These are phyloP conservation scores for Crypturellus tataupa DNA, from an alignment of 2,797 vertebrate species.

Conservation along the genomic window DNA sequence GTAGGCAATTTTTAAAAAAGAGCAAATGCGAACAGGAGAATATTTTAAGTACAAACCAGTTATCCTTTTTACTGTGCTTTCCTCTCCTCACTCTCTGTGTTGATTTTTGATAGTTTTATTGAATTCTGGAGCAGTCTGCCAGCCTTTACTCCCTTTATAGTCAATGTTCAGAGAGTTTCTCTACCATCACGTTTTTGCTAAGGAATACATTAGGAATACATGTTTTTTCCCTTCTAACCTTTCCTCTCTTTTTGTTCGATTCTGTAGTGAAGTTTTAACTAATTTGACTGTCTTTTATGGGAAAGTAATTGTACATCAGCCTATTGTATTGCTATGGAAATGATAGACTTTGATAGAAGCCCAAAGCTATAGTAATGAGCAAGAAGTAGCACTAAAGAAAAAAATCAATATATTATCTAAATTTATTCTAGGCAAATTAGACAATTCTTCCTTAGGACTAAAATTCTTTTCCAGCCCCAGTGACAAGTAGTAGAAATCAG, in stretches of 20 bases:
- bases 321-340: neutral
- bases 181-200: neutral
- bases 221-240: neutral
- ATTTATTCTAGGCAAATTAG: neutral
- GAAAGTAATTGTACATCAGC: neutral
- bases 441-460: neutral
- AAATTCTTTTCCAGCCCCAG: neutral
- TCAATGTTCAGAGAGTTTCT: neutral
- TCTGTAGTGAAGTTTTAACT: neutral
- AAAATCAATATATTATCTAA: neutral
- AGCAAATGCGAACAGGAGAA: neutral
- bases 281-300: neutral
- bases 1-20: neutral
- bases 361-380: neutral
- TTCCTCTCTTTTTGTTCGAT: neutral
- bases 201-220: neutral
- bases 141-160: neutral
- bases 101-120: neutral
- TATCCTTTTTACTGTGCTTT: neutral
- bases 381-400: neutral
- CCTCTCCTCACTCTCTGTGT: neutral
- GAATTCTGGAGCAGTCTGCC: neutral
- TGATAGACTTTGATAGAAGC: neutral
- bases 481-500: neutral
- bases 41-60: neutral